Base-by-base conservation (phyloP, 1,140 invertebrate species). In the Thalassaphorura encarpata region DNA sequence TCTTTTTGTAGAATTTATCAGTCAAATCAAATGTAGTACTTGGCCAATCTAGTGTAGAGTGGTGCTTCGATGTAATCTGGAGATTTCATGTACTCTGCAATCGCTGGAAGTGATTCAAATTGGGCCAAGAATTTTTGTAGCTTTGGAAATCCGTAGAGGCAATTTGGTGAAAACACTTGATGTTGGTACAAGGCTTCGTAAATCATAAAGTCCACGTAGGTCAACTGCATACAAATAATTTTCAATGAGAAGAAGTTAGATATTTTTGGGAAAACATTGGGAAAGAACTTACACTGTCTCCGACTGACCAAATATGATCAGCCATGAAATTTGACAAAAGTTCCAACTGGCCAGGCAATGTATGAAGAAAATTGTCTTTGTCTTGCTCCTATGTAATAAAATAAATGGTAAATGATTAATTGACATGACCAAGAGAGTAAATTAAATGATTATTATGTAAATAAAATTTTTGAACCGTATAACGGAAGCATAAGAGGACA, bases 141-240 rank as follows among this genome's bases (percentile, higher is more conserved):
- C 42, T 68, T 70, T 13, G 68, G 67, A 49, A 69, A 72, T 5
- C 61, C 45, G 23, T 74, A 69, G 19, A 76, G 61, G 52, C 67
- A 70, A 19, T 60, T 62, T 16, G 72, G 66, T 26, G 63, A 57
- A 16, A 77, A 63, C 6, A 69, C 50, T 16, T 60, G 41, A 26
- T 72, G 69, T 19, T 69, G 66, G 63, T 75, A 71, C 21, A 77
- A 54, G 4, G 71, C 56, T 53, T 77, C 76, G 64, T 75, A 76
- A 6, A 74, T 51, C 33, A 73, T 64, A 62, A 77, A 77, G 53
- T 77, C 76, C 8, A 71, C 71, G 62, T 71, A 76, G 1, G 70
- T 71, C n/a, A 75, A 54, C 75, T 76, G 27, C 8, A 54, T 27
- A 28, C 4, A 40, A 45, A 36, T 19, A 21, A 15, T 2, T 49